phyloP scores from a whole-genome alignment of 2,113 vertebrate genomes.

The Muntiacus muntjak region DNA sequence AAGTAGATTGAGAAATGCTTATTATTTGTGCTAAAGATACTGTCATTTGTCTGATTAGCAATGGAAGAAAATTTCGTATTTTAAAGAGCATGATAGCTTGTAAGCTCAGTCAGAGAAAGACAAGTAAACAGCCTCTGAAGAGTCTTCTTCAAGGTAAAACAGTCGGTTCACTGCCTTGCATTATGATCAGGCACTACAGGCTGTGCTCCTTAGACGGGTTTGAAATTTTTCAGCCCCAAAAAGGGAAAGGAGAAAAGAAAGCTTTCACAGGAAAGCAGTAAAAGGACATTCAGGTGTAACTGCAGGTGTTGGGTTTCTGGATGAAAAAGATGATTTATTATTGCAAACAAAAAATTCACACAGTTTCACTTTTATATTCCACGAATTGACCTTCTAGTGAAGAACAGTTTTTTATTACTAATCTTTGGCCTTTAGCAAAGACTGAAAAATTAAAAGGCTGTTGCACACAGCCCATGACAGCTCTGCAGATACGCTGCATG shows the following conservation, averaged over 20 bases:
- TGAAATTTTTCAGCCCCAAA: background rate
- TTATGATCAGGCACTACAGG: too few species aligned
- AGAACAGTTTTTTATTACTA: too few species aligned
- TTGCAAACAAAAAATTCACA: background rate
- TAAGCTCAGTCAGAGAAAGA: background rate
- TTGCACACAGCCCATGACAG: accelerated
- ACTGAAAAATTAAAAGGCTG: background rate
- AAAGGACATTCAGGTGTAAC: too few species aligned
- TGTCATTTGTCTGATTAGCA: background rate
- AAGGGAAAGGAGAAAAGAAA: background rate
- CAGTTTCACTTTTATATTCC: background rate
- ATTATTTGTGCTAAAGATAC: background rate
- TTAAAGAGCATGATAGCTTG: background rate
- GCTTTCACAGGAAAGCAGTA: background rate
- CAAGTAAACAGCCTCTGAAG: background rate
- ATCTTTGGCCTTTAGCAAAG: background rate
- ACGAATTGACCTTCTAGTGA: background rate
- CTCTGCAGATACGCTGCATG: accelerated
- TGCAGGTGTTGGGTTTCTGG: background rate
- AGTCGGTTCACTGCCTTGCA: accelerated
- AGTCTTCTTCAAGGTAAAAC: background rate
- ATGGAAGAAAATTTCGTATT: background rate
- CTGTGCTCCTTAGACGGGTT: background rate
- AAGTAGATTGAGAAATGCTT: background rate
- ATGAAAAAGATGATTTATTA: background rate